phyloP scores from a whole-genome alignment of 2,113 vertebrate genomes.

The Cnemophilus loriae region DNA sequence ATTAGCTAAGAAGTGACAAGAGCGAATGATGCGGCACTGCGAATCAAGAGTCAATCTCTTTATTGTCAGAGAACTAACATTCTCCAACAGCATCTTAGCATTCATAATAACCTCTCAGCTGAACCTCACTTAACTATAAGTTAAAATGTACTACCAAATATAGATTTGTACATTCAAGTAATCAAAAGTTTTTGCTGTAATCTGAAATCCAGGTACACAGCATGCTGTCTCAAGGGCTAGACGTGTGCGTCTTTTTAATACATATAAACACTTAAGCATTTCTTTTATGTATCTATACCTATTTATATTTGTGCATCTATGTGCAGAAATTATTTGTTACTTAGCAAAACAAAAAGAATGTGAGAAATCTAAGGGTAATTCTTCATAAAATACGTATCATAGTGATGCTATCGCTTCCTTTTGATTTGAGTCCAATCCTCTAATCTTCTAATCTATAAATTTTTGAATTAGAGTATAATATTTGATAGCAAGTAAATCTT shows the following conservation, averaged over 20 bases:
- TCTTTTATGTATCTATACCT: background rate
- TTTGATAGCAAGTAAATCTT: background rate
- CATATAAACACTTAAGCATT: background rate
- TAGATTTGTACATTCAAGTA: background rate
- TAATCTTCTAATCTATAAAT: background rate
- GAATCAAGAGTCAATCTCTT: background rate
- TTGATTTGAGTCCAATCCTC: background rate
- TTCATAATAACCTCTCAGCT: background rate
- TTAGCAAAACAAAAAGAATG: background rate
- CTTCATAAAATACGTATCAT: background rate
- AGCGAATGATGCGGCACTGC: accelerated
- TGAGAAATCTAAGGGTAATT: background rate
- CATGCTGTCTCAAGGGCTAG: background rate
- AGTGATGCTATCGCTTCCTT: background rate
- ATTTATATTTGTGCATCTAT: background rate
- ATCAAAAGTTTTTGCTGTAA: background rate
- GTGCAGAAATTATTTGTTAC: background rate
- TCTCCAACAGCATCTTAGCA: background rate
- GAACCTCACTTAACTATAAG: background rate
- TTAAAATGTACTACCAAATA: background rate
- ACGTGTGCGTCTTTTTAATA: background rate
- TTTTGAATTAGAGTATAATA: background rate
- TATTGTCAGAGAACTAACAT: background rate
- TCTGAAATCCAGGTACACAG: background rate
- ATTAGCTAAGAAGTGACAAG: background rate